Evolutionary conservation across 2,888 invertebrate species (phyloP).

Genomic region (Sarcophaga variegata): DNA sequence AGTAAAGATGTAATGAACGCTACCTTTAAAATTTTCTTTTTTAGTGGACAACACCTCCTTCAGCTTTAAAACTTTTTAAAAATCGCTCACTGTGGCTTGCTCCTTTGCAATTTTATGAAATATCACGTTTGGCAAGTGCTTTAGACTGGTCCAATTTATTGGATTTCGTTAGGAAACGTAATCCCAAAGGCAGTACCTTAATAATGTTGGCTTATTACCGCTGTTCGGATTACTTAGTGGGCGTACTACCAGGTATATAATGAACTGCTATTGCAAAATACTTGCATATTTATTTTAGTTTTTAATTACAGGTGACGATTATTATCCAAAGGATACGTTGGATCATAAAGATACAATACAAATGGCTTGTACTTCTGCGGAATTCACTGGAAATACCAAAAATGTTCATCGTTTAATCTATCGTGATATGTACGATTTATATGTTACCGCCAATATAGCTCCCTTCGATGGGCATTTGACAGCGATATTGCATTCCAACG

Average conservation of each 20-base stretch:
- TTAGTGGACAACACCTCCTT: conserved; percentile 86
- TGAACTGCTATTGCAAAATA: no score
- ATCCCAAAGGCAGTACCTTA: conserved; percentile 83
- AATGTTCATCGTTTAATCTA: conserved; percentile 77
- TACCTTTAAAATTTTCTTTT: conserved; percentile 3
- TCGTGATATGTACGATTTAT: conserved; percentile 71
- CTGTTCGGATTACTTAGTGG: conserved; percentile 84
- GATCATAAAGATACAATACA: conserved; percentile 72
- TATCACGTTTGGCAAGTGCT: conserved; percentile 85
- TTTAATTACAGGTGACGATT: conserved; percentile 82
- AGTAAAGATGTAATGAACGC: background rate
- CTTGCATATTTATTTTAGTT: conserved; percentile 19
- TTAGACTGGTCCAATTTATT: conserved; percentile 84
- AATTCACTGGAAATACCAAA: conserved; percentile 75
- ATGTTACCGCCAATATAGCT: conserved; percentile 73
- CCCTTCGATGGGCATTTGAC: conserved; percentile 74
- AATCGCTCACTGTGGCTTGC: conserved; percentile 82
- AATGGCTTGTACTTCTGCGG: conserved; percentile 73
- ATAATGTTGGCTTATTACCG: conserved; percentile 83
- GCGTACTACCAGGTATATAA: conserved; percentile 84
- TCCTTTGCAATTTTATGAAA: conserved; percentile 90
- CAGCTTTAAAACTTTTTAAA: conserved; percentile 74
- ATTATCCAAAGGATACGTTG: conserved; percentile 81
- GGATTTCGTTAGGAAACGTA: conserved; percentile 84
- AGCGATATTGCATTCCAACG: conserved; percentile 37